Conservation (phyloP, 2,113 vertebrate genomes). For the Dipodomys stephensi region DNA sequence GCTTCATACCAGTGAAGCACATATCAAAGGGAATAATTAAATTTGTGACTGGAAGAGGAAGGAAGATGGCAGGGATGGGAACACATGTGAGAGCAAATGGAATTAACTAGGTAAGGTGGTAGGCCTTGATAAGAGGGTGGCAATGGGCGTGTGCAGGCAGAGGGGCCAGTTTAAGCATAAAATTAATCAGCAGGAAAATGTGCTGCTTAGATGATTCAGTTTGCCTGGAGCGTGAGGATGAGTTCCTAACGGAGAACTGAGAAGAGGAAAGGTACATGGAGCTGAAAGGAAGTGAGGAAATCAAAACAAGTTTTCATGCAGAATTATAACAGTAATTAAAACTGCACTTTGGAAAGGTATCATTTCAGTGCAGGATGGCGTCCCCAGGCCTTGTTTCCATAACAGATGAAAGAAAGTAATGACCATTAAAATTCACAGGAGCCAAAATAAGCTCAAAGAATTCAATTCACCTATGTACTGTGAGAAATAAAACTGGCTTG, state of each 20-base stretch:
- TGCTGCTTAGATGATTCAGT: not conserved
- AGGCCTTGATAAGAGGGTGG: not conserved
- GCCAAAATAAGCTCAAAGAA: not conserved
- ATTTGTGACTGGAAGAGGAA: not conserved
- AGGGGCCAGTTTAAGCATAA: not conserved
- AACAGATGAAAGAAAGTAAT: not conserved
- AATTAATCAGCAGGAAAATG: not conserved
- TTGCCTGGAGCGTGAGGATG: not conserved
- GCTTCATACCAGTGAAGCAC: not conserved
- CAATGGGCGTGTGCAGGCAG: not conserved
- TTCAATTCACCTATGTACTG: not conserved
- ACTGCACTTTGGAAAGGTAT: not conserved
- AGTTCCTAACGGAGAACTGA: not conserved
- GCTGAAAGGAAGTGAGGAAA: not conserved
- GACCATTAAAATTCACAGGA: not conserved
- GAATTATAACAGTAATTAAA: not conserved
- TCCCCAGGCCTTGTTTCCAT: not conserved
- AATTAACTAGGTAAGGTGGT: constrained; percentile 23
- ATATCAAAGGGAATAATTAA: not conserved
- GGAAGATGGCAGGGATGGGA: not conserved
- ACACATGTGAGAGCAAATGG: not conserved
- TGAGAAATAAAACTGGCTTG: not conserved
- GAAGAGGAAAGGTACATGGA: not conserved
- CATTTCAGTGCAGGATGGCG: not conserved
- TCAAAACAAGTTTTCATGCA: not conserved